A percentile compares a stretch with the other conserved stretches of the same genome.
These are phyloP conservation scores for Wiebesia pumilae DNA, from an alignment of 1,140 invertebrate species.

Conservation along the genomic window DNA sequence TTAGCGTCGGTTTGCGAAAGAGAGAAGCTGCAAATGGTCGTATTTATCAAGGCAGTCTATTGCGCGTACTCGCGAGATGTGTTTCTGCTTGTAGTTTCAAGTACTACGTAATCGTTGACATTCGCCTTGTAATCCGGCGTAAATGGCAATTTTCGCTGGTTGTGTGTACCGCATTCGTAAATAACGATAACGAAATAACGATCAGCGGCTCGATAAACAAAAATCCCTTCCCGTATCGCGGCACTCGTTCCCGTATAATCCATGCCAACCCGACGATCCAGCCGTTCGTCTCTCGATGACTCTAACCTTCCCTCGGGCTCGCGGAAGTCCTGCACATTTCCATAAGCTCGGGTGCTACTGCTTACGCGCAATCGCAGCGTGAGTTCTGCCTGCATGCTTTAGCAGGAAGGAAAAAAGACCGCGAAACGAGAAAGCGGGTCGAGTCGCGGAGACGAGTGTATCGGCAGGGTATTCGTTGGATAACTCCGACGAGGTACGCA, in stretches of 20 bases:
- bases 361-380: neutral
- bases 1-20: too few relatives aligned
- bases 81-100: too few relatives aligned
- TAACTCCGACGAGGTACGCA: neutral
- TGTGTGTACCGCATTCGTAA: too few relatives aligned
- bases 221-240: neutral
- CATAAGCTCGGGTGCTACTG: too few relatives aligned
- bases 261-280: neutral
- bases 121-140: too few relatives aligned
- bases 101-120: too few relatives aligned
- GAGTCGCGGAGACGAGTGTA: neutral
- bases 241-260: neutral
- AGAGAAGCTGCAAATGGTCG: too few relatives aligned
- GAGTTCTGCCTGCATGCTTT: neutral
- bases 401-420: neutral
- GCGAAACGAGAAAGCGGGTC: constrained; percentile 21
- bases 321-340: neutral
- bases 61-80: too few relatives aligned
- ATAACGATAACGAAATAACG: too few relatives aligned
- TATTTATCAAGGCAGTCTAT: too few relatives aligned
- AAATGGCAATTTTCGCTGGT: too few relatives aligned
- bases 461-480: neutral
- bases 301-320: neutral
- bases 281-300: neutral
- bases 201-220: neutral